These are phyloP conservation scores for Dicycla oo DNA, from an alignment of 2,888 invertebrate genomes.

Conservation along the genomic window DNA sequence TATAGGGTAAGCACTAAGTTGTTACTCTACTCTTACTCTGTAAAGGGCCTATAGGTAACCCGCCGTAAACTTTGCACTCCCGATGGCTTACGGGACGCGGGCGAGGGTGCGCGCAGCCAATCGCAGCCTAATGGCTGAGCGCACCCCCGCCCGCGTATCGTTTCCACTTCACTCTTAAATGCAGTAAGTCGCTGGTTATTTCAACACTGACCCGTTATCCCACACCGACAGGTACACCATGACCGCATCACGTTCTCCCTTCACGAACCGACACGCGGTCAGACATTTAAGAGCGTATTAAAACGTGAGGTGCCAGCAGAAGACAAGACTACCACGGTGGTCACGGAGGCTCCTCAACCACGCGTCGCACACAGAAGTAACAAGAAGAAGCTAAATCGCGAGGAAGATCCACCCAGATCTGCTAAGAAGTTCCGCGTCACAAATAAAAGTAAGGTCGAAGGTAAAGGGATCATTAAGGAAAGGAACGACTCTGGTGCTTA, in stretches of 20 bases:
- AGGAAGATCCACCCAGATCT: slow-evolving; percentile 62
- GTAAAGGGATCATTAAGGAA: slow-evolving; percentile 81
- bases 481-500: slow-evolving; percentile 78
- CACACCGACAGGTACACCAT: slow-evolving; percentile 81
- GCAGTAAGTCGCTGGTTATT: not conserved
- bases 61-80: too few species aligned
- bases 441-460: slow-evolving; percentile 75
- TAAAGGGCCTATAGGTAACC: not conserved
- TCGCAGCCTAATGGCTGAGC: too few species aligned
- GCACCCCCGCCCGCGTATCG: too few species aligned
- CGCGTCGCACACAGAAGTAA: slow-evolving; percentile 68
- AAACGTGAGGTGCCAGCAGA: slow-evolving; percentile 78
- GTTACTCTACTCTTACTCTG: not conserved
- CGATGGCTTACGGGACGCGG: too few species aligned
- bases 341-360: slow-evolving; percentile 62
- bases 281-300: slow-evolving; percentile 86
- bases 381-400: slow-evolving; percentile 66
- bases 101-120: too few species aligned
- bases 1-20: slow-evolving; percentile 78
- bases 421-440: slow-evolving; percentile 75
- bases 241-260: slow-evolving; percentile 86
- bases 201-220: slow-evolving; percentile 7
- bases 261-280: slow-evolving; percentile 85
- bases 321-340: slow-evolving; percentile 60
- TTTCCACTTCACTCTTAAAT: not conserved